These are phyloP conservation scores for Melanostoma mellinum DNA, from an alignment of 2,888 invertebrate species.

Conservation along the genomic window DNA sequence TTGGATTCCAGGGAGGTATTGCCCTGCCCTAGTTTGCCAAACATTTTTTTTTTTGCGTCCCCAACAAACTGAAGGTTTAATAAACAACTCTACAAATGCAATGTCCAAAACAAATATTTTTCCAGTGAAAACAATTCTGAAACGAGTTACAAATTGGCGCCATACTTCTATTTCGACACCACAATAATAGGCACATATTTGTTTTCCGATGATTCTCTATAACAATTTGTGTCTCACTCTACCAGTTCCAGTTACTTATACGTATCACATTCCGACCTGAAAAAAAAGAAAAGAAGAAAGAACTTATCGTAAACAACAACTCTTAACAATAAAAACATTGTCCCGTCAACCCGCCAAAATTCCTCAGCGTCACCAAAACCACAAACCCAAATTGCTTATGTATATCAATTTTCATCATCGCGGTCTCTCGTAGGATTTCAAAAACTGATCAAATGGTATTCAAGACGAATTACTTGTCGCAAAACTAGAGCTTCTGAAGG, in stretches of 20 bases:
- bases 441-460: slow-evolving; percentile 13
- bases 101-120: too few relatives aligned
- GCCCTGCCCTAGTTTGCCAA: too few relatives aligned
- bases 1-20: too few relatives aligned
- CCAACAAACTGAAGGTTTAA: too few relatives aligned
- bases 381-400: neutral
- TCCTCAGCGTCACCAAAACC: neutral
- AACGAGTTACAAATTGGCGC: too few relatives aligned
- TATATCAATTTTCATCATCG: slow-evolving; percentile 1
- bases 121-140: too few relatives aligned
- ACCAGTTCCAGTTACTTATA: slow-evolving; percentile 18
- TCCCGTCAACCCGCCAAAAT: neutral
- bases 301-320: slow-evolving; percentile 5
- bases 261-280: slow-evolving; percentile 12
- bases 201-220: too few relatives aligned
- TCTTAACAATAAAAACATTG: neutral
- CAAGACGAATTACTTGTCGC: slow-evolving; percentile 25
- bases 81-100: too few relatives aligned
- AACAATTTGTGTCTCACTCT: slow-evolving; percentile 3
- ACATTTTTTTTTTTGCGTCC: too few relatives aligned
- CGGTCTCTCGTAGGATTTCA: neutral
- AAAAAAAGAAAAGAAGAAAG: neutral
- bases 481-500: slow-evolving; percentile 54
- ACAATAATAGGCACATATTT: too few relatives aligned
- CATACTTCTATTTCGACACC: too few relatives aligned